A percentile compares a stretch with the other conserved stretches of the same genome.
phyloP scores from a whole-genome alignment of 2,888 invertebrate species.

The Polymixis flavicincta region DNA sequence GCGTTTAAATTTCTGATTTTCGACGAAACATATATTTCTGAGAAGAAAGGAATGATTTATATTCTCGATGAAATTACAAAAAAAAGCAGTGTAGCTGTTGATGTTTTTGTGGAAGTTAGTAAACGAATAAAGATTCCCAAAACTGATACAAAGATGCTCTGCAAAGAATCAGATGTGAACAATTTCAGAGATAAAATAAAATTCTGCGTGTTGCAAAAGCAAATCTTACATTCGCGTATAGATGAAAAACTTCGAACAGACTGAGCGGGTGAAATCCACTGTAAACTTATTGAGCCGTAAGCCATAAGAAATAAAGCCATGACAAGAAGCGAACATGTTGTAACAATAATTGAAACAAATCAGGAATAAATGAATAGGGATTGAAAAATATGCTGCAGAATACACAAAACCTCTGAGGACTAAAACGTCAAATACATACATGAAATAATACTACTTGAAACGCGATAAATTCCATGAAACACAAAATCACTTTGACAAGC shows the following conservation, averaged over 20 bases:
- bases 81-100: neutral
- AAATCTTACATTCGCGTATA: neutral
- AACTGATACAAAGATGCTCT: no score
- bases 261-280: neutral
- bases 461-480: neutral
- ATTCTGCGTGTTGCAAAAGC: neutral
- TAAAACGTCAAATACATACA: neutral
- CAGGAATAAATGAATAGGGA: neutral
- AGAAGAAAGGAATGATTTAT: neutral
- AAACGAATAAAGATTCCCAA: neutral
- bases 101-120: neutral
- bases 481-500: neutral
- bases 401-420: neutral
- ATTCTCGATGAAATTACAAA: neutral
- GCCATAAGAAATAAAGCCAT: neutral
- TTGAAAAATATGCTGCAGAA: neutral
- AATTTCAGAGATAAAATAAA: constrained; percentile 3
- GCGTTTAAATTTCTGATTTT: neutral
- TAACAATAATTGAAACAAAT: neutral
- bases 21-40: neutral
- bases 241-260: neutral
- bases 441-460: neutral
- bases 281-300: neutral
- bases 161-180: neutral
- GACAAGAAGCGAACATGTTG: neutral